Evolutionary conservation across 2,797 vertebrate genomes (phyloP).

Genomic region (Oreortyx pictus): DNA sequence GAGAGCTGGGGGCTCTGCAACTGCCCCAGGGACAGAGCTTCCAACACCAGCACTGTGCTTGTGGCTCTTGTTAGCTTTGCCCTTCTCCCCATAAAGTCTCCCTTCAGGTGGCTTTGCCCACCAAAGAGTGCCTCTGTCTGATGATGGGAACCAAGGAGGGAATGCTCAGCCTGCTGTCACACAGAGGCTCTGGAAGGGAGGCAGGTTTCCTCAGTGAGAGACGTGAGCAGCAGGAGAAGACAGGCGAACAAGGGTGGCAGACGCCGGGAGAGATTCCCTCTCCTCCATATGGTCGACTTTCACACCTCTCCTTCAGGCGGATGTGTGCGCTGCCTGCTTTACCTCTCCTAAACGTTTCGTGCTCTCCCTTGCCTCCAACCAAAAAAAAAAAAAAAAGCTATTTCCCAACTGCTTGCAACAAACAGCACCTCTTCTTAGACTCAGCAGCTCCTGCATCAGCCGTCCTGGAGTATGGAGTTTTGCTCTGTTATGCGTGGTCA

Average conservation of each 20-base stretch:
- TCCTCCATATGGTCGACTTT: constrained; percentile 56
- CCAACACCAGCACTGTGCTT: accelerated
- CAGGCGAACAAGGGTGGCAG: constrained; percentile 6
- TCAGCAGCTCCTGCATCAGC: not conserved
- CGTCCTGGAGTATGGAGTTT: not conserved
- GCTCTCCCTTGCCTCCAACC: constrained; percentile 31
- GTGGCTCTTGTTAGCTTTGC: not conserved
- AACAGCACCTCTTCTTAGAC: not conserved
- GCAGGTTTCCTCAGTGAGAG: constrained; percentile 27
- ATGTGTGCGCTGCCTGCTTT: not conserved
- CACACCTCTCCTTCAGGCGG: not conserved
- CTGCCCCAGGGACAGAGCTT: not conserved
- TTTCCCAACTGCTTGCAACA: not conserved
- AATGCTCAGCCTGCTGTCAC: not conserved
- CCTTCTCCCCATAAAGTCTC: not conserved
- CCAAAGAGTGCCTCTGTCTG: not conserved
- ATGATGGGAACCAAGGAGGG: not conserved
- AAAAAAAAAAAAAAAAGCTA: not conserved
- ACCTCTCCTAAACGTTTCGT: constrained; percentile 48
- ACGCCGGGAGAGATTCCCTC: not conserved
- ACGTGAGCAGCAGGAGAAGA: constrained; percentile 28
- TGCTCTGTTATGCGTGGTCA: accelerated
- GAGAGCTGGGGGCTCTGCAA: not conserved
- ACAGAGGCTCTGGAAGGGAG: not conserved
- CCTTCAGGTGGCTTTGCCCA: not conserved